phyloP scores from a whole-genome alignment of 1,140 invertebrate genomes.

The Apocrypta bakeri region DNA sequence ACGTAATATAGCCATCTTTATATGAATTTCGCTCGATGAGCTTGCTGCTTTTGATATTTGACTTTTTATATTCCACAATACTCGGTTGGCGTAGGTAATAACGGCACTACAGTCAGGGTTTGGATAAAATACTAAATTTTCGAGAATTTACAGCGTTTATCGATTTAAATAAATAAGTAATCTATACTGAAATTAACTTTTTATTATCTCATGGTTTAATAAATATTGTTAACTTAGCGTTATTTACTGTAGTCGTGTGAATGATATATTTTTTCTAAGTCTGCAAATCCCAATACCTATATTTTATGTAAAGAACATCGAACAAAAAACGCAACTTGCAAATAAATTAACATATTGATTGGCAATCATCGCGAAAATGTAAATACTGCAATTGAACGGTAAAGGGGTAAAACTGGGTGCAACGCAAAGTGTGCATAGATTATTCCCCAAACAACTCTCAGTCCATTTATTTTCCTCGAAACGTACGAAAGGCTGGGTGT shows the following conservation, averaged over 20 bases:
- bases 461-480: constrained; percentile 28
- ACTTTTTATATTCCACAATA: neutral
- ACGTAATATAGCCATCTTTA: neutral
- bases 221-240: too few species aligned
- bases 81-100: neutral
- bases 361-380: constrained; percentile 33
- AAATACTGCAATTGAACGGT: constrained; percentile 26
- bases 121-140: neutral
- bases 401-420: neutral
- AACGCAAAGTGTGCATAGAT: constrained; percentile 18
- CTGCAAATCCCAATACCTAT: too few species aligned
- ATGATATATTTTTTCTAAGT: too few species aligned
- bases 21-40: constrained; percentile 1
- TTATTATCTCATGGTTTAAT: too few species aligned
- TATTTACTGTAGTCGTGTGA: too few species aligned
- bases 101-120: neutral
- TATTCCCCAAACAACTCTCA: constrained; percentile 17
- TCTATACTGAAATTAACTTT: too few species aligned
- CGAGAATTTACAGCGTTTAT: neutral
- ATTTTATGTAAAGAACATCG: too few species aligned
- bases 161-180: too few species aligned
- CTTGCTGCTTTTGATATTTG: neutral
- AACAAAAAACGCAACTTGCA: neutral
- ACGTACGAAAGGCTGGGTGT: neutral
- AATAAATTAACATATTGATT: constrained; percentile 38